These are phyloP conservation scores for Procambarus clarkii DNA, from an alignment of 1,140 invertebrate species.

Conservation along the genomic window DNA sequence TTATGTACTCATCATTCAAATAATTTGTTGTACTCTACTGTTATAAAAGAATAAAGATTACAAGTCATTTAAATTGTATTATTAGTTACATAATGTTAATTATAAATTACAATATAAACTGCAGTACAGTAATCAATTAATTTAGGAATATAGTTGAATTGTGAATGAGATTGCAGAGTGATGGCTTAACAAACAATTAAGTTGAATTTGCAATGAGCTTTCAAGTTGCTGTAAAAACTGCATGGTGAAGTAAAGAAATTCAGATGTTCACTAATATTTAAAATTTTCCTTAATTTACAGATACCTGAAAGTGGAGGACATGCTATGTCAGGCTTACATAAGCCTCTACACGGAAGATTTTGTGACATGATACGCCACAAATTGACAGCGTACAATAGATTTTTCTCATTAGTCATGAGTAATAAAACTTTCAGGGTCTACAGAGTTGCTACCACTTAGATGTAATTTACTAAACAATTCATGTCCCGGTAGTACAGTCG, in stretches of 20 bases:
- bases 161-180: too few relatives aligned
- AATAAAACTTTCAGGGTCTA: constrained; percentile 62
- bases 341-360: constrained; percentile 24
- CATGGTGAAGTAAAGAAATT: not conserved
- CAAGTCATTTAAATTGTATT: too few relatives aligned
- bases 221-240: too few relatives aligned
- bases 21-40: too few relatives aligned
- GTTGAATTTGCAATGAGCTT: too few relatives aligned
- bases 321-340: not conserved
- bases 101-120: too few relatives aligned
- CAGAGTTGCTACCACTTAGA: not conserved
- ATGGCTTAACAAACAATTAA: too few relatives aligned
- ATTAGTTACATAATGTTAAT: too few relatives aligned
- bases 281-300: constrained; percentile 7
- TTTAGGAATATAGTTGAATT: too few relatives aligned
- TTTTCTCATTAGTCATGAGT: constrained; percentile 51
- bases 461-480: not conserved
- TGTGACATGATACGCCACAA: constrained; percentile 33
- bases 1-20: too few relatives aligned
- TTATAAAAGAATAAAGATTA: too few relatives aligned
- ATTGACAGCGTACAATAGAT: constrained; percentile 17
- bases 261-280: not conserved
- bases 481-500: not conserved
- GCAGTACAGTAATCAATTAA: too few relatives aligned
- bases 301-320: constrained; percentile 19